Percentiles rank a stretch among this genome's conserved stretches.
Evolutionary conservation across 2,113 vertebrate species (phyloP).

Genomic region (Nothoprocta pentlandii): DNA sequence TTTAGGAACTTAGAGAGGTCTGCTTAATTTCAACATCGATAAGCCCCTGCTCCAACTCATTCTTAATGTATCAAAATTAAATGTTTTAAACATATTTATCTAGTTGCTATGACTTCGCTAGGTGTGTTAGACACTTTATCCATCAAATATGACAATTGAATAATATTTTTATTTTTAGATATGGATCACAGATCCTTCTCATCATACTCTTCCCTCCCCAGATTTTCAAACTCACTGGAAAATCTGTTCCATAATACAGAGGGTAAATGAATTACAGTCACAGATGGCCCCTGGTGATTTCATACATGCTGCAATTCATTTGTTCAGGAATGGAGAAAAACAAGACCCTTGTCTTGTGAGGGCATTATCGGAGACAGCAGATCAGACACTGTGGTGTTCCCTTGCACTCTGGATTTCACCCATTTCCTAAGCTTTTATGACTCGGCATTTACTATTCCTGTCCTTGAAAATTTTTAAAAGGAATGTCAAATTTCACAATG

Average conservation of each 20-base stretch:
- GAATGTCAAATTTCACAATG: background rate
- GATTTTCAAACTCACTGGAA: conserved; percentile 50
- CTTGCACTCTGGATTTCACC: conserved; percentile 34
- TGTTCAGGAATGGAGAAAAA: conserved; percentile 31
- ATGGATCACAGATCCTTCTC: conserved; percentile 64
- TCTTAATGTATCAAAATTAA: conserved; percentile 57
- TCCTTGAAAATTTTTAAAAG: conserved; percentile 33
- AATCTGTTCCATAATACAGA: conserved; percentile 41
- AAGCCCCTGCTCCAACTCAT: conserved; percentile 24
- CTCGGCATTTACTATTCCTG: conserved; percentile 61
- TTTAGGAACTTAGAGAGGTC: conserved; percentile 63
- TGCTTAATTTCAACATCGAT: conserved; percentile 45
- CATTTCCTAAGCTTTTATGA: conserved; percentile 66
- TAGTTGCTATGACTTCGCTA: conserved; percentile 70
- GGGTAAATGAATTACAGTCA: conserved; percentile 57
- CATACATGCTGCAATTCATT: conserved; percentile 58
- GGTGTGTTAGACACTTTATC: conserved; percentile 56
- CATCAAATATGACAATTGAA: conserved; percentile 73
- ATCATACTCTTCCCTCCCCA: conserved; percentile 25
- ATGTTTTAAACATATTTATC: conserved; percentile 62
- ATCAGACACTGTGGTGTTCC: conserved; percentile 63
- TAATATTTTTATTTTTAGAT: conserved; percentile 77
- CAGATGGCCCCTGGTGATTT: conserved; percentile 69
- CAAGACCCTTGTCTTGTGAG: conserved; percentile 38
- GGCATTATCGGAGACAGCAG: conserved; percentile 67